Evolutionary conservation across 1,140 invertebrate species (phyloP).

Genomic region (Aphidius gifuensis): DNA sequence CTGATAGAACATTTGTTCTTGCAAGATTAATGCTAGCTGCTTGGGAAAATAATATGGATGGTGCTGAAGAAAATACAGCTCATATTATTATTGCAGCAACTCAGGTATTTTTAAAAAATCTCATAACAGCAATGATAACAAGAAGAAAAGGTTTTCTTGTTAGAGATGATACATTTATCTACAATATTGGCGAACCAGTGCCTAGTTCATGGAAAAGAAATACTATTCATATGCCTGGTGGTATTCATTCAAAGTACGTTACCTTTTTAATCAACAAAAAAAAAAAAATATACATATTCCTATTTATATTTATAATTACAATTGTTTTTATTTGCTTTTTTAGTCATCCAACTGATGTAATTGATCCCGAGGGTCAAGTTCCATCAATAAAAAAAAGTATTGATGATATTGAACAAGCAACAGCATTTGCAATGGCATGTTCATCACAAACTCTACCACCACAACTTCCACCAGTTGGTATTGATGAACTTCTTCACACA

Average conservation of each 20-base stretch:
- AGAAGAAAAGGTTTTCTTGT: conserved; percentile 71
- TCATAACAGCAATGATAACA: conserved; percentile 69
- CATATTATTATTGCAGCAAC: conserved; percentile 72
- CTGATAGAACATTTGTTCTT: conserved; percentile 73
- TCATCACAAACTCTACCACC: conserved; percentile 42
- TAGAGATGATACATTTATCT: conserved; percentile 65
- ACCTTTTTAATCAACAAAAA: not conserved
- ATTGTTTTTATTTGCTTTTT: conserved; percentile 4
- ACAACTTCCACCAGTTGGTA: conserved; percentile 39
- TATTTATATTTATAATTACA: conserved; percentile 1
- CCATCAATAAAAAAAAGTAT: conserved; percentile 42
- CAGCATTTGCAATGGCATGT: conserved; percentile 50
- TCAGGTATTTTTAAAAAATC: conserved; percentile 73
- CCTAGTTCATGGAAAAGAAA: conserved; percentile 70
- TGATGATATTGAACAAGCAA: conserved; percentile 49
- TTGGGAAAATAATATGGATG: conserved; percentile 78
- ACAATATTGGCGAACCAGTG: conserved; percentile 69
- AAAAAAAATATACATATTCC: not conserved
- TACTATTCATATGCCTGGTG: conserved; percentile 51
- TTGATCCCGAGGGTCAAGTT: conserved; percentile 47
- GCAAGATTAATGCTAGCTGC: conserved; percentile 76
- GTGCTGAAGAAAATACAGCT: conserved; percentile 73
- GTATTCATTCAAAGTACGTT: conserved; percentile 29
- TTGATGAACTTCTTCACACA: conserved; percentile 45
- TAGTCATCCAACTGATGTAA: conserved; percentile 37